Evolutionary conservation across 2,113 vertebrate genomes (phyloP), one percentile per base, ranked within the genome.

Genomic region (Sturnira hondurensis): DNA sequence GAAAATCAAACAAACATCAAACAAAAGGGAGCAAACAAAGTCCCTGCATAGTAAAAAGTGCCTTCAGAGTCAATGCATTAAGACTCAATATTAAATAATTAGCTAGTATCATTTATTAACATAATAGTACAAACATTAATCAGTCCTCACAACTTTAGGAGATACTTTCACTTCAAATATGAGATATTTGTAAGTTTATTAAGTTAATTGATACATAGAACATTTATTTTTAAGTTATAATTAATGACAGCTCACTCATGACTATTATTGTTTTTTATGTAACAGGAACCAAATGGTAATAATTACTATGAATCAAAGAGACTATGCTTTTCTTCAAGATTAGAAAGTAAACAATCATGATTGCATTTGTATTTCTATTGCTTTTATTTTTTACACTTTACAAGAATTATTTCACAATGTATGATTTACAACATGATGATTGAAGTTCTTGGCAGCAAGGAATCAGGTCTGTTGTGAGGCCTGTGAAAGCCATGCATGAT

Each of bases 381-480:
- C 24, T 67, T 71, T 89, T 82, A 61, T 1, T 63, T 54, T 73
- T n/a, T 8, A n/a, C 47, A 58, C 28, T 38, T 85, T 92, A 86
- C 36, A 56, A 80, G 2, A 58, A 58, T 31, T n/a, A 81, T 86
- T 96, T 97, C 56, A 89, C 86, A 85, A 96, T 78, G 0, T 26
- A 20, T 68, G 31, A 54, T 36, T 92, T 68, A 68, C 15, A 88
- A n/a, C 1, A 16, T 76, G 92, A 58, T n/a, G 16, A 77, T 86
- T 81, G 33, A 71, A 71, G 36, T 76, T 80, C 76, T 95, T 96
- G 84, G 77, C 33, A 95, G 8, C 56, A 86, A n/a, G 31, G 96
- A 97, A 61, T 97, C 76, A 54, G 70, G 76, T 89, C 13, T 91
- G 73, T 96, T 94, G 50, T 67, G 86, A 97, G 58, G 14, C 76